Conservation (phyloP, 2,113 vertebrate genomes). For the Plectropomus leopardus region DNA sequence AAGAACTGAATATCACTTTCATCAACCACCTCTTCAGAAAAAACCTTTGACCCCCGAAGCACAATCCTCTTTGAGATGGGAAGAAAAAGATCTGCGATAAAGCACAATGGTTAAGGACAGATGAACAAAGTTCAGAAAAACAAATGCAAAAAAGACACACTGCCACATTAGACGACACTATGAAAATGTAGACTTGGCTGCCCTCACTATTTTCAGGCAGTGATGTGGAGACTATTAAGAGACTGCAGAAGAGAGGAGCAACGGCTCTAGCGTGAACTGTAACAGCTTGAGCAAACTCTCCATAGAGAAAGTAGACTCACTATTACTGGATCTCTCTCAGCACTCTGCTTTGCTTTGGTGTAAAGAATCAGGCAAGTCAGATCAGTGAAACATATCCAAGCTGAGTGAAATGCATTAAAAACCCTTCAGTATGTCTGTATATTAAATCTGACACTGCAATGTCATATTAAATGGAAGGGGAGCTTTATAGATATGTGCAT, state of each 20-base stretch:
- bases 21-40: conserved; percentile 1
- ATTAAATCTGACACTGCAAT: not conserved
- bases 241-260: not conserved
- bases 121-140: not conserved
- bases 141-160: conserved; percentile 4
- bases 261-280: not conserved
- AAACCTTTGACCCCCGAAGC: conserved; percentile 11
- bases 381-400: not conserved
- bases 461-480: too few relatives aligned
- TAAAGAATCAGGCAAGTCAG: not conserved
- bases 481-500: too few relatives aligned
- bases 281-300: conserved; percentile 32
- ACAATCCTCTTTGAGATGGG: conserved; percentile 6
- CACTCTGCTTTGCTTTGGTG: not conserved
- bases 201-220: conserved; percentile 16
- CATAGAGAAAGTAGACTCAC: conserved; percentile 3
- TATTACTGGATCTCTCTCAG: not conserved
- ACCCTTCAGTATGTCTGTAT: too few relatives aligned
- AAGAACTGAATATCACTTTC: conserved; percentile 12
- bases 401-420: not conserved
- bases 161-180: conserved; percentile 10
- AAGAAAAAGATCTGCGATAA: not conserved
- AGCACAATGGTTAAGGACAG: not conserved
- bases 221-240: conserved; percentile 31
- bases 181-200: conserved; percentile 26